These are phyloP conservation scores for Petromus typicus DNA, from an alignment of 2,113 vertebrate species.

Conservation along the genomic window DNA sequence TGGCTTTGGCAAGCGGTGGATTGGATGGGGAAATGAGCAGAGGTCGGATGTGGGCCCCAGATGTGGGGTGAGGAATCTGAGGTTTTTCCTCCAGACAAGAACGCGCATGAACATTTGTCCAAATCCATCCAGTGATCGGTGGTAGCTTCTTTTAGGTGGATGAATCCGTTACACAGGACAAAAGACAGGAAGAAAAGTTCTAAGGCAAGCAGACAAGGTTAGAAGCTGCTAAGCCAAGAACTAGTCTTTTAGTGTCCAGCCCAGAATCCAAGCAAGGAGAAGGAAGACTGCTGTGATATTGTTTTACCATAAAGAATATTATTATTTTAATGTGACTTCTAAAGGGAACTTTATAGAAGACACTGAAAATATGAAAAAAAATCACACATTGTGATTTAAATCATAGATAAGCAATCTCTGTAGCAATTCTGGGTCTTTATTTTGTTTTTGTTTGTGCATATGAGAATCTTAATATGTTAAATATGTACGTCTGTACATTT, in stretches of 20 bases:
- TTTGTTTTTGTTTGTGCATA: not conserved
- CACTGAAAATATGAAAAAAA: not conserved
- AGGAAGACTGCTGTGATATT: not conserved
- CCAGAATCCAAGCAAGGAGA: not conserved
- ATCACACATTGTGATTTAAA: not conserved
- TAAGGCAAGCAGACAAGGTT: not conserved
- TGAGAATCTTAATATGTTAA: not conserved
- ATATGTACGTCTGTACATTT: not conserved
- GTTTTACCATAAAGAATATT: not conserved
- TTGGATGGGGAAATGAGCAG: not conserved
- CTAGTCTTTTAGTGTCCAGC: rapidly evolving
- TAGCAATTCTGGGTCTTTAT: not conserved
- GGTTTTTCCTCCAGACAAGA: conserved; percentile 53
- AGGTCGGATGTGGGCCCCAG: not conserved
- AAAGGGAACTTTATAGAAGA: not conserved
- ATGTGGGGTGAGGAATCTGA: conserved; percentile 48
- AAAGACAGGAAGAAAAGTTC: not conserved
- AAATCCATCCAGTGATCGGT: conserved; percentile 40
- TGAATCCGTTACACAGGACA: not conserved
- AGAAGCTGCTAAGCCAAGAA: not conserved
- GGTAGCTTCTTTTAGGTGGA: conserved; percentile 48
- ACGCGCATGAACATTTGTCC: too few relatives aligned
- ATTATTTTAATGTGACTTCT: not conserved
- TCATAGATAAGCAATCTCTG: not conserved
- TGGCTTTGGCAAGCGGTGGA: conserved; percentile 31